Base-by-base conservation (phyloP, 2,888 invertebrate species). In the Xanthia icteritia region DNA sequence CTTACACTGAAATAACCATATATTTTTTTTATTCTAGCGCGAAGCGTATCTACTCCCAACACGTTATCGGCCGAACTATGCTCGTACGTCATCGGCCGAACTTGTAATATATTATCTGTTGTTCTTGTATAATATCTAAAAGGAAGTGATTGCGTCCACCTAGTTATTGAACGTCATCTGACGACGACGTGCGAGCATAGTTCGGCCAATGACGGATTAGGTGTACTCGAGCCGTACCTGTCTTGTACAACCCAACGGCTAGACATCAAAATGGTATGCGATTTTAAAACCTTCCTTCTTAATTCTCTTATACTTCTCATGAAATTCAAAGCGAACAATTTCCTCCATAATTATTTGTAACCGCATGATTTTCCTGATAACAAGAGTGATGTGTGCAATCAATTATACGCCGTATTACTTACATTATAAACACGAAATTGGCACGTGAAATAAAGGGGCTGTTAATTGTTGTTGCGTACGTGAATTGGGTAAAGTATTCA, bases 401-500 rank as follows among this genome's bases (percentile, higher is more conserved):
- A 80, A 85, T 85, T 85, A 77, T 83, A 80, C 54, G 61, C 75
- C 72, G 15, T 85, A 85, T 79, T 61, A 73, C 77, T 54, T 71
- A 60, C 61, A 5, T 2, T 0, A 73, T 80, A 84, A 82, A 80
- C 77, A 67, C 45, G 64, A 75, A 77, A 85, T 80, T 77, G 75
- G 65, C 20, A 58, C 68, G 79, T 76, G 69, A 42, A 65, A 76
- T 73, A 74, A 73, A 80, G 76, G 58, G 60, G 58, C 70, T 71
- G 80, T 77, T 85, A 83, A 85, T 85, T 83, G 80, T 71, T 77
- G 71, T 68, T 70, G 42, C 65, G 81, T 75, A 82, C 73, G 58
- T 73, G 70, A 73, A 73, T 85, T 76, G 56, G 61, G 58, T 82
- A 86, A 76, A 56, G 64, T 86, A 82, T 83, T 83, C 77, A 86